Evolutionary conservation across 1,140 invertebrate genomes (phyloP).

Genomic region (Nymphalis io): DNA sequence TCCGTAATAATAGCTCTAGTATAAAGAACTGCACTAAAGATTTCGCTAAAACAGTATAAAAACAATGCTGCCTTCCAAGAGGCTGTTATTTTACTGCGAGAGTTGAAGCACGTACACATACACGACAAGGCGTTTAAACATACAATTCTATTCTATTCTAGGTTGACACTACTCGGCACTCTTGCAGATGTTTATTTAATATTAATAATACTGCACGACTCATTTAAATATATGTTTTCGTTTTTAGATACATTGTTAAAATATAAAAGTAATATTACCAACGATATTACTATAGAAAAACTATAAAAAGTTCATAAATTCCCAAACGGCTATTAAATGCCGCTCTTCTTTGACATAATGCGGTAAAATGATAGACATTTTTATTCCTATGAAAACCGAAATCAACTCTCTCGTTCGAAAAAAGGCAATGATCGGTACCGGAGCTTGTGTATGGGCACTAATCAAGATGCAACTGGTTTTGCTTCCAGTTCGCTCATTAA

Average conservation of each 20-base stretch:
- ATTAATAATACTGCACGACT: too few species aligned
- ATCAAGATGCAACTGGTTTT: slow-evolving; percentile 20
- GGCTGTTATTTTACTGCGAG: slow-evolving; percentile 7
- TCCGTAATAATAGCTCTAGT: neutral
- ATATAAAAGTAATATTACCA: too few species aligned
- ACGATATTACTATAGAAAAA: too few species aligned
- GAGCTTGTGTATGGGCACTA: neutral
- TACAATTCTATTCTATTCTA: neutral
- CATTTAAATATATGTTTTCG: too few species aligned
- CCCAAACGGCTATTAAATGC: neutral
- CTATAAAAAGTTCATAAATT: too few species aligned
- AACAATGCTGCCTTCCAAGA: slow-evolving; percentile 8
- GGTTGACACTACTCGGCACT: too few species aligned
- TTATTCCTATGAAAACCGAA: neutral
- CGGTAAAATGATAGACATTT: neutral
- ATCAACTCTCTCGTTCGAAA: slow-evolving; percentile 1
- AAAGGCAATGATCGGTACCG: neutral
- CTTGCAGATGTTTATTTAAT: too few species aligned
- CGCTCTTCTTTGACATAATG: neutral
- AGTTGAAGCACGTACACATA: slow-evolving; percentile 6
- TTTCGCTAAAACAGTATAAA: neutral
- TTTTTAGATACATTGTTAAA: too few species aligned
- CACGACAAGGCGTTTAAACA: slow-evolving; percentile 2
- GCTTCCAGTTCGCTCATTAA: slow-evolving; percentile 11
- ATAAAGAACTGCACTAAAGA: neutral